Evolutionary conservation across 2,888 invertebrate genomes (phyloP), one percentile per base, ranked within the genome.

Genomic region (Pemphredon lugubris): DNA sequence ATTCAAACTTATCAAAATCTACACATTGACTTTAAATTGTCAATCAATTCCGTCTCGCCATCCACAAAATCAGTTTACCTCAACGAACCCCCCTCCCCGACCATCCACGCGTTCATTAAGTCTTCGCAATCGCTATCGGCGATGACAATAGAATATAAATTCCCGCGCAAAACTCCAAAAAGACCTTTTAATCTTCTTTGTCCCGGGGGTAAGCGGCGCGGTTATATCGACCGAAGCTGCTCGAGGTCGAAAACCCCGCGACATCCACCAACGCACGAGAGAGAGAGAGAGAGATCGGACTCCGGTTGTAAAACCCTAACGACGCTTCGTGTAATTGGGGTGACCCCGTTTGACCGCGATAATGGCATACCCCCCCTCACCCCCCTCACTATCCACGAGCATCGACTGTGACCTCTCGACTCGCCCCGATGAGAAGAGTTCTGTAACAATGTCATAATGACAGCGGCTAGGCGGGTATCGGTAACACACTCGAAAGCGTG

Each of bases 301-400:
- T n/a, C 60, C 47, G 59, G 53, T 71, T 75, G 72, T 77, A 78
- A 84, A 83, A 80, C 70, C 68, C 72, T 78, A 79, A 79, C 80
- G 76, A 79, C 72, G 77, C 69, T 64, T 66, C 67, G 73, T 82
- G 83, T 86, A 88, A 88, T 86, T 87, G 84, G 80, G 79, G 78
- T 85, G 86, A 87, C 87, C 84, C 84, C 82, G 70, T 86, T 86
- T 85, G 84, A 87, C 87, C 86, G 83, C 82, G 83, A 85, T 87
- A 87, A 87, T 87, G 77, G 79, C 75, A 83, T 75, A 75, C 79
- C 82, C 74, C 75, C 67, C n/a, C n/a, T n/a, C n/a, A n/a, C n/a
- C n/a, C n/a, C n/a, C n/a, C n/a, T n/a, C n/a, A n/a, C n/a, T n/a
- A n/a, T n/a, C n/a, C n/a, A n/a, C n/a, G n/a, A n/a, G n/a, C n/a